phyloP scores from a whole-genome alignment of 2,888 invertebrate genomes.

The Tachina lurida region DNA sequence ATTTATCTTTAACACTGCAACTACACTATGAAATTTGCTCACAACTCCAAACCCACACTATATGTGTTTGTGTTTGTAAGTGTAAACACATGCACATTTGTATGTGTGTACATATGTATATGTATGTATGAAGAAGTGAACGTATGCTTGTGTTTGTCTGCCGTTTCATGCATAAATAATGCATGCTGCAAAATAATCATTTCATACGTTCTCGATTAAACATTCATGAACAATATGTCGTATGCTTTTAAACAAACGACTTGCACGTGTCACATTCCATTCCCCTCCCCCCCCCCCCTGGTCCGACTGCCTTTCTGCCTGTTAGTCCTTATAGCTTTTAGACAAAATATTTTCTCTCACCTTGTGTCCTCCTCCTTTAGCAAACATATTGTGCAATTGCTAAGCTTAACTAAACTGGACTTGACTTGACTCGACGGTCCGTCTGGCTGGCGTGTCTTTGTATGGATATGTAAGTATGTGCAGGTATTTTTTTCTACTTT shows the following conservation, averaged over 20 bases:
- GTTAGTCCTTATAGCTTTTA: conserved; percentile 26
- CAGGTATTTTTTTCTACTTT: not conserved
- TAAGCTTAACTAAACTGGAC: not conserved
- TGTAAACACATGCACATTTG: not conserved
- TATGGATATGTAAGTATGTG: not conserved
- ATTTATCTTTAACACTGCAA: conserved; percentile 23
- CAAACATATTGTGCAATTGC: conserved; percentile 26
- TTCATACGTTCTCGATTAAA: conserved; percentile 49
- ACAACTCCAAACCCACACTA: not conserved
- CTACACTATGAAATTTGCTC: not conserved
- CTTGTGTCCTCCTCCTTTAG: not conserved
- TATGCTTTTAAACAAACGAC: conserved; percentile 62
- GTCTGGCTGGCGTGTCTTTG: conserved; percentile 14
- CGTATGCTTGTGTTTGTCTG: not conserved
- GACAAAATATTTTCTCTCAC: conserved; percentile 38
- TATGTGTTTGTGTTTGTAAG: not conserved
- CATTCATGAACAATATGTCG: conserved; percentile 54
- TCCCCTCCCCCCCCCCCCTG: conserved; percentile 6
- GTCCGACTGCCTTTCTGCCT: not conserved
- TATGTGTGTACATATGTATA: not conserved
- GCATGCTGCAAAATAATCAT: conserved; percentile 41
- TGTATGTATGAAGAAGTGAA: not conserved
- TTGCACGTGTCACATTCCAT: conserved; percentile 66
- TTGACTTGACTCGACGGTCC: not conserved
- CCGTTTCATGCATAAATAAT: conserved; percentile 37